Conservation (phyloP, 1,140 invertebrate genomes). For the Drosophila mayri region DNA sequence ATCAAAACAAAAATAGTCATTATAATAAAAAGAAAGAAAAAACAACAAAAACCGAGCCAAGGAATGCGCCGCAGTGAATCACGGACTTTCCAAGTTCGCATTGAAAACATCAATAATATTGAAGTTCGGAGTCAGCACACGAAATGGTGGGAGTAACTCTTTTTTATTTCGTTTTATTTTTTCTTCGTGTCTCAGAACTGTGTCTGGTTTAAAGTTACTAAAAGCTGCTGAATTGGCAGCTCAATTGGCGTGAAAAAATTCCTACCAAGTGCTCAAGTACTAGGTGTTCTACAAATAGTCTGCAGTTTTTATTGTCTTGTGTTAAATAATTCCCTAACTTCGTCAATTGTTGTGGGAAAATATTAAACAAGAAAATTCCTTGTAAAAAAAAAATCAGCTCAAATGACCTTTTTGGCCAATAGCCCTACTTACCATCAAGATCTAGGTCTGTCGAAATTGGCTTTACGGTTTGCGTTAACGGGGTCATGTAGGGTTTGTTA, state of each 20-base stretch:
- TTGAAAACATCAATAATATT: constrained; percentile 26
- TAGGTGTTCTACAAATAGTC: neutral
- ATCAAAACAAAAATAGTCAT: constrained; percentile 36
- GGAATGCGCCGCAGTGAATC: constrained; percentile 37
- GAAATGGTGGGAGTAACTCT: constrained; percentile 9
- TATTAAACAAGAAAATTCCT: neutral
- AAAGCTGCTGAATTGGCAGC: neutral
- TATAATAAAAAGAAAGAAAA: constrained; percentile 11
- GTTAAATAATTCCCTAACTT: neutral
- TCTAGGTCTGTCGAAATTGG: neutral
- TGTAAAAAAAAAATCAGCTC: neutral
- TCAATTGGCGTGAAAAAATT: neutral
- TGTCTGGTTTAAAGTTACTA: neutral
- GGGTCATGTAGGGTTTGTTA: constrained; percentile 9
- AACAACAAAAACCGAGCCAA: neutral
- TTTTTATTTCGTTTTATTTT: neutral
- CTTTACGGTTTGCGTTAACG: neutral
- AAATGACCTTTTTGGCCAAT: neutral
- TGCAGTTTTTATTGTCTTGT: neutral
- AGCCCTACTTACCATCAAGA: neutral
- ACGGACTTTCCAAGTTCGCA: constrained; percentile 17
- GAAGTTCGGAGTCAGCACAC: constrained; percentile 19
- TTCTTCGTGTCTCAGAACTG: neutral
- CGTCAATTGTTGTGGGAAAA: neutral
- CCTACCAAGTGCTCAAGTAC: neutral